Evolutionary conservation across 1,140 invertebrate species (phyloP).

Genomic region (Zeugodacus cucurbitae): DNA sequence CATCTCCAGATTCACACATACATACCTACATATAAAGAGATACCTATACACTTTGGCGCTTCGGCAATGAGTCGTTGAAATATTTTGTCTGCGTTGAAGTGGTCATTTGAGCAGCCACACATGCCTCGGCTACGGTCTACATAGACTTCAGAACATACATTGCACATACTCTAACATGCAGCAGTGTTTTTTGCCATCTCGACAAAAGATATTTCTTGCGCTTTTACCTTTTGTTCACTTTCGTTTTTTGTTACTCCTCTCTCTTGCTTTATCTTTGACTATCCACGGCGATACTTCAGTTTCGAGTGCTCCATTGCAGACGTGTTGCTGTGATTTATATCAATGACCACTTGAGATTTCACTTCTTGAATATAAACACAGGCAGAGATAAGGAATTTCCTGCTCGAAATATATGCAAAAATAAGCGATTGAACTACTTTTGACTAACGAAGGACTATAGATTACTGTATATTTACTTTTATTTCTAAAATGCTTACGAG

Average conservation of each 20-base stretch:
- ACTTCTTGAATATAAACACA: background rate
- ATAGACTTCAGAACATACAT: background rate
- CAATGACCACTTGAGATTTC: constrained; percentile 21
- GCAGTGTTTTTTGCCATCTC: background rate
- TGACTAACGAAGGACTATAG: no score
- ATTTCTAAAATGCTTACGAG: no score
- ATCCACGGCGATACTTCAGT: background rate
- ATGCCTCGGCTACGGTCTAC: background rate
- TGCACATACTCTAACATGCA: background rate
- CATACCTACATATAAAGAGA: background rate
- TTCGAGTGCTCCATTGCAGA: background rate
- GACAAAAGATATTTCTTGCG: background rate
- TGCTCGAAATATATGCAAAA: no score
- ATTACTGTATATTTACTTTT: no score
- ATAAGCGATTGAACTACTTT: no score
- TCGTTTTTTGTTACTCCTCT: background rate
- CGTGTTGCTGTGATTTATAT: constrained; percentile 36
- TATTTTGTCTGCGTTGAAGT: constrained; percentile 27
- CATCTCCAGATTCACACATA: background rate
- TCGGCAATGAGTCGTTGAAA: constrained; percentile 8
- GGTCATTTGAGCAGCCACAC: background rate
- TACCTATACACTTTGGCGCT: background rate
- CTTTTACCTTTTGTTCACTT: background rate
- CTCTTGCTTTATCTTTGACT: background rate
- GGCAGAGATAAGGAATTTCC: no score